A percentile compares a stretch with the other conserved stretches of the same genome.
Evolutionary conservation across 2,888 invertebrate genomes (phyloP).

Genomic region (Galeruca laticollis): DNA sequence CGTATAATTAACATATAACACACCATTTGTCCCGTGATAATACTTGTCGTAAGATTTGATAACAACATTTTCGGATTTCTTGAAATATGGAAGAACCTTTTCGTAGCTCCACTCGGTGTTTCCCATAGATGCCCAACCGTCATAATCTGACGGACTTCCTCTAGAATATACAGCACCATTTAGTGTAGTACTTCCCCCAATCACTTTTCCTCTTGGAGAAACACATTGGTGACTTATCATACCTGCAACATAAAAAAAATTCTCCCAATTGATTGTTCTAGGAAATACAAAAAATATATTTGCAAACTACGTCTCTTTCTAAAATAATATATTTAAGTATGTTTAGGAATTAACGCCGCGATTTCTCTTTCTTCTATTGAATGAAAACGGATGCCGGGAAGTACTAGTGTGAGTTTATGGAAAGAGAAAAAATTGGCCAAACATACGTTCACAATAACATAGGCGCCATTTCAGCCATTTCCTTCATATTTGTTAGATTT

Average conservation of each 20-base stretch:
- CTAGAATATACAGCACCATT: constrained; percentile 84
- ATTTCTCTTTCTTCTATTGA: no score
- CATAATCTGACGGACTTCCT: constrained; percentile 75
- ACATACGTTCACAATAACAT: no score
- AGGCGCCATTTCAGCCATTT: no score
- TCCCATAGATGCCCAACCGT: constrained; percentile 70
- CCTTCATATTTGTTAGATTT: no score
- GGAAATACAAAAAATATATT: not conserved
- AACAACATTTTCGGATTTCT: constrained; percentile 61
- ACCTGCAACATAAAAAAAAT: constrained; percentile 38
- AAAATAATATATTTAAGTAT: no score
- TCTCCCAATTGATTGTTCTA: not conserved
- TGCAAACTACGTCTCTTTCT: not conserved
- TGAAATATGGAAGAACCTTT: constrained; percentile 65
- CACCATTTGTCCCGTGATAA: constrained; percentile 65
- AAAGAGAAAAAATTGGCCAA: no score
- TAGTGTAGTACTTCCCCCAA: constrained; percentile 82
- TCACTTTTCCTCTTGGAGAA: constrained; percentile 75
- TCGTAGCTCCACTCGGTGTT: constrained; percentile 69
- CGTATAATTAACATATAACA: constrained; percentile 64
- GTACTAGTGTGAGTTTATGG: no score
- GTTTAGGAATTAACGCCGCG: no score
- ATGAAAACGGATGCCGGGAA: no score
- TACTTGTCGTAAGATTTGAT: constrained; percentile 38
- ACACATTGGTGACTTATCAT: constrained; percentile 60